phyloP scores from a whole-genome alignment of 2,888 invertebrate species.

The Drosophila neutralis region DNA sequence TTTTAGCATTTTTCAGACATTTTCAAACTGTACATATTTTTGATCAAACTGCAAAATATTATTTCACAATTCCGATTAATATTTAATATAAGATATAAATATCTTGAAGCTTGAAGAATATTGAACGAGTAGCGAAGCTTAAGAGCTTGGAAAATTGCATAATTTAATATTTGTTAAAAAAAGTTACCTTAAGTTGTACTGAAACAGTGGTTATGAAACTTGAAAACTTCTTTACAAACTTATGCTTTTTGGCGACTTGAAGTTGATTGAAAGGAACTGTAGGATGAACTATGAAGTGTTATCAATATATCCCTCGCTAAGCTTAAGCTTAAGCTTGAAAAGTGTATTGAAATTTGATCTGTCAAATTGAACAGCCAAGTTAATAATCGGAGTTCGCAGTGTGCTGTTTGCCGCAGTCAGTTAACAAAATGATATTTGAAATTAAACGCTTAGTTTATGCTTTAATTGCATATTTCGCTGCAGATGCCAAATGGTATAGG shows the following conservation, averaged over 20 bases:
- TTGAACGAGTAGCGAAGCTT: neutral
- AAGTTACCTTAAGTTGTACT: no score
- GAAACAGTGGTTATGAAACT: no score
- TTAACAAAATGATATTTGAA: constrained; percentile 43
- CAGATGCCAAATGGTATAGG: constrained; percentile 44
- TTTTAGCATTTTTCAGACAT: neutral
- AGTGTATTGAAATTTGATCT: neutral
- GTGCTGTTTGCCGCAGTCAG: constrained; percentile 11
- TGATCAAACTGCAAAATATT: neutral
- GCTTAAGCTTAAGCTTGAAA: neutral
- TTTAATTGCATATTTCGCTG: constrained; percentile 72
- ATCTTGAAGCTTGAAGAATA: neutral
- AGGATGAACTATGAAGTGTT: neutral
- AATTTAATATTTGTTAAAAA: neutral
- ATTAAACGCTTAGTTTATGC: constrained; percentile 70
- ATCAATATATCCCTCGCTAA: neutral
- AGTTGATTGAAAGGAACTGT: neutral
- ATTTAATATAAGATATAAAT: no score
- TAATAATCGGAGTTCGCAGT: constrained; percentile 8
- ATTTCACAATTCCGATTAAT: no score
- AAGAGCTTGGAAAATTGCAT: neutral
- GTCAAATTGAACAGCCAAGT: neutral
- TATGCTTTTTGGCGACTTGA: neutral
- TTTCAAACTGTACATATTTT: neutral
- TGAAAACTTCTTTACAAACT: no score